phyloP scores from a whole-genome alignment of 2,888 invertebrate species.

The Sminthurinus aureus region DNA sequence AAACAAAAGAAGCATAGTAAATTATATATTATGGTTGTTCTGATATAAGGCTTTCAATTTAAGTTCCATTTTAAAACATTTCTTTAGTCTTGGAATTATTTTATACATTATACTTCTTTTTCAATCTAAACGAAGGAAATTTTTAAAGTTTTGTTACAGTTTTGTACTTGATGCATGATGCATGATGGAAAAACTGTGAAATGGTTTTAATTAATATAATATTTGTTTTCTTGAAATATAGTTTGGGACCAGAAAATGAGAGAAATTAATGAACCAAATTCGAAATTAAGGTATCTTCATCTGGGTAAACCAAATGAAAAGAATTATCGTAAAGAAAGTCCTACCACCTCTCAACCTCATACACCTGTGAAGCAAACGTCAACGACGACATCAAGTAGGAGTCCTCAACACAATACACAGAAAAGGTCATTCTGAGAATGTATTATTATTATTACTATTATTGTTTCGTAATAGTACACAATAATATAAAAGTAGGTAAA shows the following conservation, averaged over 20 bases:
- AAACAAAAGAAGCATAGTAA: too few relatives aligned
- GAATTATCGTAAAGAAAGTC: constrained; percentile 37
- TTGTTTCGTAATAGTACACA: not conserved
- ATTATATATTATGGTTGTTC: too few relatives aligned
- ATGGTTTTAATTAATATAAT: not conserved
- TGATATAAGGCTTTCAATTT: too few relatives aligned
- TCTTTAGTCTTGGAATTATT: constrained; percentile 5
- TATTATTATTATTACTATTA: not conserved
- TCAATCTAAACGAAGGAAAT: not conserved
- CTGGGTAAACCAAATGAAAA: constrained; percentile 34
- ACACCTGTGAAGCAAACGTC: constrained; percentile 33
- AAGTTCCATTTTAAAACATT: not conserved
- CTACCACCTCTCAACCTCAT: constrained; percentile 33
- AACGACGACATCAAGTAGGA: not conserved
- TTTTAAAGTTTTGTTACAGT: not conserved
- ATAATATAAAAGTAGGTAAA: not conserved
- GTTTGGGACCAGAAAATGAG: constrained; percentile 40
- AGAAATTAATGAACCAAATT: constrained; percentile 34
- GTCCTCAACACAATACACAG: constrained; percentile 22
- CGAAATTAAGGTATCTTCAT: constrained; percentile 36
- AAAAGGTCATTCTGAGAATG: constrained; percentile 22
- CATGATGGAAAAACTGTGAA: not conserved
- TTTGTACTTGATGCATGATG: not conserved
- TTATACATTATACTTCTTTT: not conserved
- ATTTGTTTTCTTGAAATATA: not conserved